phyloP scores from a whole-genome alignment of 2,797 vertebrate species.

The Oreortyx pictus region DNA sequence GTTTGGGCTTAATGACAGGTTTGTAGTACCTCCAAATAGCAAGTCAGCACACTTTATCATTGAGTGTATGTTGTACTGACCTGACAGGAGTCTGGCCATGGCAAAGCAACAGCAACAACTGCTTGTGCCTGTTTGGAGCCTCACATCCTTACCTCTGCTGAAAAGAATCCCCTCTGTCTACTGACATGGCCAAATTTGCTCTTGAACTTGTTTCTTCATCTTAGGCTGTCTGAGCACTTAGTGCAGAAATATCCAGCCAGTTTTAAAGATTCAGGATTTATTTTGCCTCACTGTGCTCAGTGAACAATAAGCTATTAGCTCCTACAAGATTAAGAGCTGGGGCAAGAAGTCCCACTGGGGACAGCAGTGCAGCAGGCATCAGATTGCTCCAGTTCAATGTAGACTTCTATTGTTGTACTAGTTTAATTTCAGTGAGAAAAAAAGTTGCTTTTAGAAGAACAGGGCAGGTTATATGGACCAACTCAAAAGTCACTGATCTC shows the following conservation, averaged over 20 bases:
- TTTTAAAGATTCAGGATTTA: neutral
- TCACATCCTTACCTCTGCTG: neutral
- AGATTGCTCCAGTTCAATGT: accelerated
- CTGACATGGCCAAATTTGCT: neutral
- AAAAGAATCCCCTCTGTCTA: neutral
- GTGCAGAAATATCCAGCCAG: neutral
- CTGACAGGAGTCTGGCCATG: neutral
- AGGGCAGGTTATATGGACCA: neutral
- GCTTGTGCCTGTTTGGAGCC: neutral
- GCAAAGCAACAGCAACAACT: neutral
- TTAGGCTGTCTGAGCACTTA: neutral
- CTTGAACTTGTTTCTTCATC: neutral
- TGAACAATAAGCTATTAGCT: neutral
- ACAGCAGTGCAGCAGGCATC: neutral
- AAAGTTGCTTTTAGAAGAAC: neutral
- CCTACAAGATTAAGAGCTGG: neutral
- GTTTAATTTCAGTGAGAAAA: neutral
- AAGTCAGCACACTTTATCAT: neutral
- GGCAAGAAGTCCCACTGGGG: neutral
- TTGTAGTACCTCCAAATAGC: too few species aligned
- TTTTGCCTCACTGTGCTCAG: neutral
- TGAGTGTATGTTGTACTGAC: neutral
- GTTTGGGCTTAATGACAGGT: too few species aligned
- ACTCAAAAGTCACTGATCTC: neutral
- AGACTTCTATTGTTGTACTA: neutral